Base-by-base conservation (phyloP, 2,888 invertebrate species). In the Sarcophaga variegata region DNA sequence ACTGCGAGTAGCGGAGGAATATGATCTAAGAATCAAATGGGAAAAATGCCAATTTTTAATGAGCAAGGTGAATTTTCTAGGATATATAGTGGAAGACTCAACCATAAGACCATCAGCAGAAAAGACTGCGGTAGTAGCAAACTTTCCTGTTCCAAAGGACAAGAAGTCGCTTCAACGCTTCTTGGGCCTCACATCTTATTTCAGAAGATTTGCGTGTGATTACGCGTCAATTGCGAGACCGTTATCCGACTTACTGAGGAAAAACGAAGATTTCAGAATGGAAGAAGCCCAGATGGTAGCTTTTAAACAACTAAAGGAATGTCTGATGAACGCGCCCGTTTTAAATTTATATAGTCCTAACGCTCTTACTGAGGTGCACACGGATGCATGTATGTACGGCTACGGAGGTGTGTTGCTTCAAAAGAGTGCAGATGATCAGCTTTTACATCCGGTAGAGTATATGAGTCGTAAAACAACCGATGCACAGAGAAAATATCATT, bases 261-360 rank as follows among this genome's bases (percentile, higher is more conserved):
- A 90, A 69, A 76, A 89, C 76, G 63, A 62, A 5, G 62, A 71
- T n/a, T 92, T 90, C 71, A 70, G 80, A 45, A 90, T 89, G 76
- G 86, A 83, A 10, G 59, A 77, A 6, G 66, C 88, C n/a, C 87
- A 91, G 27, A 5, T 80, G 1, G 5, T 74, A 4, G 75, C 79
- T 2, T 82, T 62, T 27, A 4, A 74, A 5, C 78, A 78, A 60
- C 45, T 83, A 12, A 83, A 74, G 37, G 25, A 4, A 3, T 14
- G 64, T 10, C n/a, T 83, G 27, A 63, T 47, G 17, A 74, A 66
- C 62, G 59, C 67, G 4, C 79, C 83, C 4, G 83, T 83, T 11
- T 49, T 49, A 14, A 54, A 54, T 17, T 54, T 54, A 54, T 54
- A 54, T 54, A 54, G 17, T 4, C 17, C 54, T 5, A 54, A 54